Base-by-base conservation (phyloP, 2,797 vertebrate species). In the Tenualosa thibaudeaui region DNA sequence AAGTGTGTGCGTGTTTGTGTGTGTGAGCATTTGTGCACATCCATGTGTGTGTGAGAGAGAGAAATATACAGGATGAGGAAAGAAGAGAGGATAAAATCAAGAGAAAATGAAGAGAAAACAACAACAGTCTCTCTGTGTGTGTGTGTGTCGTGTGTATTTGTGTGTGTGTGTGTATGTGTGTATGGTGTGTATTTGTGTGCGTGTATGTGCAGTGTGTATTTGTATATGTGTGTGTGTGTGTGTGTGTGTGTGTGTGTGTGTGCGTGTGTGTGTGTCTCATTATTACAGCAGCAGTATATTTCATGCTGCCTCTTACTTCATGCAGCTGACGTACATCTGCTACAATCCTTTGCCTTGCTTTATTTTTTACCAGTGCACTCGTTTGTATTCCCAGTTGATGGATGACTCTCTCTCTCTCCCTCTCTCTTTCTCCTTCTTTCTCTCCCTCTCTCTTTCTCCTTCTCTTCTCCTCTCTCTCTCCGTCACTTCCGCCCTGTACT, bases 11-110 rank as follows among this genome's bases (percentile, higher is more conserved):
- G 88, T 85, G 86, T 85, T 85, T 84, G 83, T 90, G 91, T n/a
- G 53, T 54, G 22, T 24, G 58, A 26, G 58, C 26, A 24, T 68
- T 26, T 68, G 24, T 58, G 56, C n/a, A 17, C 22, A 17, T 85
- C 87, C 86, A 86, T 83, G 83, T 90, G 91, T 26, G 90, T 87
- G 89, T 90, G 90, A 81, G 84, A 89, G 90, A 5, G 53, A 12
- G 53, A 54, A 31, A 49, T 49, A 49, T 1, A 49, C 46, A 49
- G 46, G 46, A 49, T 4, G 7, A 22, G 54, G 17, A 17, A 19
- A 58, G 3, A 58, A 5, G 19, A 22, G 17, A 17, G 17, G 3
- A 58, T 5, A 58, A 22, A 58, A 22, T 22, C 13, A 54, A 13
- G 12, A 54, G 53, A 17, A 17, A 54, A 17, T 13, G 17, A 3